Conservation (phyloP, 2,888 invertebrate species). For the Acanthosepion lycidas region DNA sequence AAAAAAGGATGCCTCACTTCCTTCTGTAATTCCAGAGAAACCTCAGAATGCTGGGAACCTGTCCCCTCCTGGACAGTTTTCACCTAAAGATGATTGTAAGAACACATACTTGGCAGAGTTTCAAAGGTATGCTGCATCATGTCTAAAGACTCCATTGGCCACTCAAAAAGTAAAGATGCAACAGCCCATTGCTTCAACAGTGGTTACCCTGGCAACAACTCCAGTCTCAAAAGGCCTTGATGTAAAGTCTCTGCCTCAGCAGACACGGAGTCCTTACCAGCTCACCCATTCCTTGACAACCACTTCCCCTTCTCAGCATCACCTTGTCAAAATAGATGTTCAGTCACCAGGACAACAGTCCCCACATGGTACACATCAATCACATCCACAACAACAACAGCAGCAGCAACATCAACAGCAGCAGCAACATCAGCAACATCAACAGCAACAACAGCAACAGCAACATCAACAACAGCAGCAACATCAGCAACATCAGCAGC, state of each 20-base stretch:
- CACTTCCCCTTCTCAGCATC: background rate
- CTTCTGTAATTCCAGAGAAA: background rate
- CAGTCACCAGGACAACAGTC: background rate
- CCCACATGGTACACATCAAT: background rate
- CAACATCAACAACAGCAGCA: background rate
- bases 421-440: conserved; percentile 36
- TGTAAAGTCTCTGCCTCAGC: background rate
- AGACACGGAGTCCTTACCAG: conserved; percentile 34
- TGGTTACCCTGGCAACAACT: background rate
- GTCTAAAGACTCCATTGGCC: background rate
- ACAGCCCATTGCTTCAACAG: background rate
- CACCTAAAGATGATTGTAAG: conserved; percentile 39
- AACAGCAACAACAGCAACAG: background rate
- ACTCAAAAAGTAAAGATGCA: background rate
- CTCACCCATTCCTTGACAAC: conserved; percentile 33
- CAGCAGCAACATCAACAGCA: background rate
- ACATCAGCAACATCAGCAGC: background rate
- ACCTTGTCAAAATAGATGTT: conserved; percentile 6
- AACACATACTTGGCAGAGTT: conserved; percentile 44
- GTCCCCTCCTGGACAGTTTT: conserved; percentile 2
- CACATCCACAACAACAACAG: background rate
- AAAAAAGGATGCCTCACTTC: background rate
- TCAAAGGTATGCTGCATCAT: conserved; percentile 47
- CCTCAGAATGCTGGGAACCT: background rate
- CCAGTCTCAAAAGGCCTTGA: conserved; percentile 22